Conservation (phyloP, 2,888 invertebrate genomes). For the Catonia carolina region DNA sequence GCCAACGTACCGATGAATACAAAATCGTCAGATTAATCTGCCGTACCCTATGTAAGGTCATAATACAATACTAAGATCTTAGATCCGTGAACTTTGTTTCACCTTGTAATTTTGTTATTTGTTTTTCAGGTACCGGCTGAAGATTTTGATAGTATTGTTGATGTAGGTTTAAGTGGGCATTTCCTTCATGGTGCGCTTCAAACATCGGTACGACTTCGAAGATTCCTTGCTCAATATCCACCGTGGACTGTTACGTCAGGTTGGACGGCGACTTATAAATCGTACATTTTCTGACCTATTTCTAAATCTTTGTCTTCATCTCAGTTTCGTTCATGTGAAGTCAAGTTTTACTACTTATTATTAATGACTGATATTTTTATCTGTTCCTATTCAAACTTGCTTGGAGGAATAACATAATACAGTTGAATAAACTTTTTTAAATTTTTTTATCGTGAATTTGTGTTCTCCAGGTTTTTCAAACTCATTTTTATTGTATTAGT, state of each 20-base stretch:
- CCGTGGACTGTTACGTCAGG: conserved; percentile 57
- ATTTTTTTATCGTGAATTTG: background rate
- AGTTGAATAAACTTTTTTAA: background rate
- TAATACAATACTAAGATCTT: too few species aligned
- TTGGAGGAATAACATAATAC: too few species aligned
- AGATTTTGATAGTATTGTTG: conserved; percentile 44
- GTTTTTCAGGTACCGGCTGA: conserved; percentile 42
- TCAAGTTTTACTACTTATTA: too few species aligned
- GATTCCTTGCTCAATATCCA: conserved; percentile 55
- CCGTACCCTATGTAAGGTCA: too few species aligned
- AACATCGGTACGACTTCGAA: conserved; percentile 47
- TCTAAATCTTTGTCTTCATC: background rate
- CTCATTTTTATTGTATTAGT: too few species aligned
- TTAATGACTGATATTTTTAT: too few species aligned
- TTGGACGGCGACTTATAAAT: conserved; percentile 64
- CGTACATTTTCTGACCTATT: conserved; percentile 47
- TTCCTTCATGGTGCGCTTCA: conserved; percentile 51
- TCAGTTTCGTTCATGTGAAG: too few species aligned
- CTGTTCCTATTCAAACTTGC: too few species aligned
- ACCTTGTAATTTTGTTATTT: too few species aligned
- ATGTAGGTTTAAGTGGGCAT: conserved; percentile 56
- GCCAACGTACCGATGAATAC: too few species aligned
- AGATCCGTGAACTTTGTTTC: too few species aligned
- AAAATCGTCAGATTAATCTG: too few species aligned
- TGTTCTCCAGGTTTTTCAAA: background rate